Conservation (phyloP, 2,113 vertebrate genomes). For the cat (Felis catus) region DNA sequence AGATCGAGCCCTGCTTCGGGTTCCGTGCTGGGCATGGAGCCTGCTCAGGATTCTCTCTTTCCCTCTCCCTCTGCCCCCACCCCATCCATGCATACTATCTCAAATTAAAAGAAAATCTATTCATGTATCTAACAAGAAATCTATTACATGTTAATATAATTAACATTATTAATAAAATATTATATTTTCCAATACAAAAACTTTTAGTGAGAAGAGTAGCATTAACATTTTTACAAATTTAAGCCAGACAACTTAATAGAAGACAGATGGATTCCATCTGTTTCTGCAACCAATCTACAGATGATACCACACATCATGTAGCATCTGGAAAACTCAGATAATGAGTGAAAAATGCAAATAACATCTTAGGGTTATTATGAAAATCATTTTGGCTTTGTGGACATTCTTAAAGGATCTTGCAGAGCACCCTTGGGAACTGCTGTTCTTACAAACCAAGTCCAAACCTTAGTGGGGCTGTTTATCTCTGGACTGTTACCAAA, state of each 20-base stretch:
- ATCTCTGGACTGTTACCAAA: background rate
- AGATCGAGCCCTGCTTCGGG: too few species aligned
- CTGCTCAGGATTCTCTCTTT: too few species aligned
- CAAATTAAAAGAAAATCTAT: background rate
- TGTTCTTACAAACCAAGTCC: background rate
- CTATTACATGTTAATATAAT: background rate
- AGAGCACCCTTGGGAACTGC: background rate
- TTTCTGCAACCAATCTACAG: background rate
- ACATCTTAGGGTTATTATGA: background rate
- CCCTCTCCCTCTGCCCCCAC: too few species aligned
- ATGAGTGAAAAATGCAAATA: background rate
- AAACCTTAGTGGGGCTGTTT: background rate
- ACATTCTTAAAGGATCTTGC: background rate
- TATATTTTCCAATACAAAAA: conserved; percentile 16
- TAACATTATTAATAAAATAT: background rate
- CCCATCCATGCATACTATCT: too few species aligned
- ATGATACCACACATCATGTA: rapidly evolving
- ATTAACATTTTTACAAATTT: conserved; percentile 34
- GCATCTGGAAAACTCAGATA: background rate
- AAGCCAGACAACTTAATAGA: background rate
- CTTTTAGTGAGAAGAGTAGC: background rate
- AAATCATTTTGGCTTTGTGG: background rate
- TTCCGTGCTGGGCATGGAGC: too few species aligned
- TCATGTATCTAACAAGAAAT: background rate
- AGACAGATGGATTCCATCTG: background rate